Evolutionary conservation across 2,797 vertebrate genomes (phyloP), one percentile per base, ranked within the genome.

Genomic region (Notoglanidium macrostoma): DNA sequence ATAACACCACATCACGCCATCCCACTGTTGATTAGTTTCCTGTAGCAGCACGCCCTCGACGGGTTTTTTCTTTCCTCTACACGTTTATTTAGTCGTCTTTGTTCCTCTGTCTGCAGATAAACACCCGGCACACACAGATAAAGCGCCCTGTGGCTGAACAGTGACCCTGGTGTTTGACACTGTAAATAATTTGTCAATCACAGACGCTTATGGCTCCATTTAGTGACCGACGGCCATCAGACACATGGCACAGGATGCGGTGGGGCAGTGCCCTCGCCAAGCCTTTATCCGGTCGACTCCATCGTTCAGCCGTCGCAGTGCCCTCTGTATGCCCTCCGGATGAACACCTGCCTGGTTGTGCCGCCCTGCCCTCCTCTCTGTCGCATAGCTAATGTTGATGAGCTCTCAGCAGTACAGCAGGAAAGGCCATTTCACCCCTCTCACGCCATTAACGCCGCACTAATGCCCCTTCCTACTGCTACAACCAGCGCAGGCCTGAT

Each of bases 391-490:
- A 94, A 96, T 95, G 97, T 96, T 99, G 99, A 99, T 99, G 97
- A 97, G 96, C 96, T 97, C 96, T 94, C 95, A 97, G 97, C 96
- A 96, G 97, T 97, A 93, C 96, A 92, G 95, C 93, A 95, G 94
- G 94, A 97, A 96, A 94, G 96, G 96, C 97, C 97, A 97, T 99
- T 98, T 97, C 94, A 96, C 97, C 96, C 97, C 96, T 98, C 97
- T 97, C 98, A 97, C 97, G 95, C 96, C 98, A 99, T 99, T 99
- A 99, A 97, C 96, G 96, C 97, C 98, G 97, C 97, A 97, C 98
- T 99, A 99, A 98, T 96, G 96, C 94, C 95, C 95, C 84, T 96
- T 96, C 97, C 96, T 97, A 95, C 97, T 95, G 95, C 95, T 96
- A 92, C 82, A 85, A 51, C 8, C 61, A 46, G 29, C 61, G 49